phyloP scores from a whole-genome alignment of 2,113 vertebrate species.

The Rostratula benghalensis region DNA sequence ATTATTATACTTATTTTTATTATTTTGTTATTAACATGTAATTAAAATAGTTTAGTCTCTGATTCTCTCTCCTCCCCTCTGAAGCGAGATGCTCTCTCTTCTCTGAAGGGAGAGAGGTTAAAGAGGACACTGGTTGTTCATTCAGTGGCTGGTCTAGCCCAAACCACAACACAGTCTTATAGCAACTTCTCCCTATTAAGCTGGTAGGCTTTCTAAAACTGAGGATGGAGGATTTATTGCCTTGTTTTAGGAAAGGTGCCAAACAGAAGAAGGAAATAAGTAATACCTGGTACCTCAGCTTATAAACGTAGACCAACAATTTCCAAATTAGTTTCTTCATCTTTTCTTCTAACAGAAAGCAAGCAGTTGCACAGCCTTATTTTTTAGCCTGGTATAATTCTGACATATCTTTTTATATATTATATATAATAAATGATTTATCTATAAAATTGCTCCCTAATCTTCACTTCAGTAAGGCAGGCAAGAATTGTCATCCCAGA shows the following conservation, averaged over 20 bases:
- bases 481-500: background rate
- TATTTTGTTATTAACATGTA: background rate
- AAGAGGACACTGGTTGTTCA: background rate
- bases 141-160: background rate
- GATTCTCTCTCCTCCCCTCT: background rate
- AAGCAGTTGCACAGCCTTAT: rapidly evolving
- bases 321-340: background rate
- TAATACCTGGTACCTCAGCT: background rate
- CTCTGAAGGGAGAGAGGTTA: background rate
- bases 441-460: background rate
- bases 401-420: background rate
- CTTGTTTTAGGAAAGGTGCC: background rate
- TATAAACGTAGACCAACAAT: background rate
- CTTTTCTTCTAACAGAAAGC: background rate
- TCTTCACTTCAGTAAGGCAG: background rate
- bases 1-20: background rate
- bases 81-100: background rate
- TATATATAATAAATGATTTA: background rate
- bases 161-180: background rate
- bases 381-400: background rate
- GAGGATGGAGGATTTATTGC: background rate
- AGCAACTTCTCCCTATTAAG: background rate
- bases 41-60: background rate
- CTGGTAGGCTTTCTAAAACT: background rate
- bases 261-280: background rate